Percentiles rank a stretch among this genome's conserved stretches.
These are phyloP conservation scores for Oreochromis mossambicus DNA, from an alignment of 2,797 vertebrate genomes.

Conservation along the genomic window DNA sequence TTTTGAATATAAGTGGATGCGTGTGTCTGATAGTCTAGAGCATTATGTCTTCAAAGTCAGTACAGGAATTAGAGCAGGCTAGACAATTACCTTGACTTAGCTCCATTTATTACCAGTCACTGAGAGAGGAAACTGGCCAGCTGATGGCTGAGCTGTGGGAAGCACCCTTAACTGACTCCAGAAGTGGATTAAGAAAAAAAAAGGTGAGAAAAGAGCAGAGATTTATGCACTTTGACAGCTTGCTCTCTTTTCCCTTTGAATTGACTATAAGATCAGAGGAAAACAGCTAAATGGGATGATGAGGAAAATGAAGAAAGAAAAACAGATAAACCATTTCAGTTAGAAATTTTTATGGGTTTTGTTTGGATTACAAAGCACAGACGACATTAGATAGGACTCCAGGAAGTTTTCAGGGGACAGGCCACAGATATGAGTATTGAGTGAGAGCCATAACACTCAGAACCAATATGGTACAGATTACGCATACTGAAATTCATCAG, in stretches of 20 bases:
- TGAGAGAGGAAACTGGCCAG: conserved; percentile 15
- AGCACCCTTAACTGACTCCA: conserved; percentile 19
- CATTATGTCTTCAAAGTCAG: conserved; percentile 29
- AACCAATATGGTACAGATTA: conserved; percentile 19
- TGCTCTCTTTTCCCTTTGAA: conserved; percentile 38
- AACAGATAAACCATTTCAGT: conserved; percentile 22
- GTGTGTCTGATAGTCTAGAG: neutral
- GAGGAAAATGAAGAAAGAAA: conserved; percentile 13
- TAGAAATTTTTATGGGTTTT: conserved; percentile 21
- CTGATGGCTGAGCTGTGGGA: conserved; percentile 3
- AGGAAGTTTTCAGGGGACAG: conserved; percentile 13
- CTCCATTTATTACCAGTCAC: conserved; percentile 48
- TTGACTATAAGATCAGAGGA: neutral
- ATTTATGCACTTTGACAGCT: conserved; percentile 35
- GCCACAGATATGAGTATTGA: conserved; percentile 28
- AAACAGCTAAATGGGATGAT: neutral
- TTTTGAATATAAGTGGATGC: conserved; percentile 1
- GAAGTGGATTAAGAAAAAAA: neutral
- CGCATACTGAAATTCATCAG: conserved; percentile 20
- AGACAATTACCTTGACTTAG: conserved; percentile 35
- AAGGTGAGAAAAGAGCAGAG: conserved; percentile 7
- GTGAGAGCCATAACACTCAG: neutral
- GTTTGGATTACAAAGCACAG: conserved; percentile 19
- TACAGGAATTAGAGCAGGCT: conserved; percentile 46
- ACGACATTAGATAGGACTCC: conserved; percentile 25